Percentiles rank a stretch among this genome's conserved stretches.
phyloP scores from a whole-genome alignment of 2,113 vertebrate genomes.

The Pipra filicauda region DNA sequence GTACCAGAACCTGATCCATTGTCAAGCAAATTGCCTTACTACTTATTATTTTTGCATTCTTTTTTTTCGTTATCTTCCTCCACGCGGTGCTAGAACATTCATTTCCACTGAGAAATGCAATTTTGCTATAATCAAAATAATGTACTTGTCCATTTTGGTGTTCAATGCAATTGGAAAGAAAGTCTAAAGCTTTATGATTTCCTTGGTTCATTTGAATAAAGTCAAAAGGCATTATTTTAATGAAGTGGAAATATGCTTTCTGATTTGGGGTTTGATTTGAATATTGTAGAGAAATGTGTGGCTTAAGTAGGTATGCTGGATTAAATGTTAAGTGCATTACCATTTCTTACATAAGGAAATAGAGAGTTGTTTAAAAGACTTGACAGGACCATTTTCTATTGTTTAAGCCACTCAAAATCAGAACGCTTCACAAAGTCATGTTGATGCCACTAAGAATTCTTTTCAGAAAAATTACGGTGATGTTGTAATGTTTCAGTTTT shows the following conservation, averaged over 20 bases:
- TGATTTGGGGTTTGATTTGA: not conserved
- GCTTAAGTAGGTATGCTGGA: not conserved
- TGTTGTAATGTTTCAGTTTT: not conserved
- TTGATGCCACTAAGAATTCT: not conserved
- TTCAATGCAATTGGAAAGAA: not conserved
- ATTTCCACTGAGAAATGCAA: not conserved
- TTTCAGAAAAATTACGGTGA: not conserved
- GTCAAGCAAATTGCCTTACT: not conserved
- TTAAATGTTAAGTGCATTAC: not conserved
- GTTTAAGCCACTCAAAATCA: not conserved
- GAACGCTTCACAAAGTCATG: not conserved
- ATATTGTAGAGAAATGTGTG: not conserved
- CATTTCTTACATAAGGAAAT: not conserved
- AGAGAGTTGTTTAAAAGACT: not conserved
- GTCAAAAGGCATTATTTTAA: constrained; percentile 7
- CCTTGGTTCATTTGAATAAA: not conserved
- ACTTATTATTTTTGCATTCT: not conserved
- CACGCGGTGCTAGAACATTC: not conserved
- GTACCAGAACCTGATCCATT: not conserved
- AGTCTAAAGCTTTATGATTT: not conserved
- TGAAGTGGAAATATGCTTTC: not conserved
- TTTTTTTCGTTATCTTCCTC: not conserved
- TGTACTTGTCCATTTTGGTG: not conserved
- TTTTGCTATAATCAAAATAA: constrained; percentile 8
- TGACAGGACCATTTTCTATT: not conserved